These are phyloP conservation scores for Oscarella lobularis DNA, from an alignment of 37 sponge, comb jelly and placozoan genomes.

Conservation along the genomic window DNA sequence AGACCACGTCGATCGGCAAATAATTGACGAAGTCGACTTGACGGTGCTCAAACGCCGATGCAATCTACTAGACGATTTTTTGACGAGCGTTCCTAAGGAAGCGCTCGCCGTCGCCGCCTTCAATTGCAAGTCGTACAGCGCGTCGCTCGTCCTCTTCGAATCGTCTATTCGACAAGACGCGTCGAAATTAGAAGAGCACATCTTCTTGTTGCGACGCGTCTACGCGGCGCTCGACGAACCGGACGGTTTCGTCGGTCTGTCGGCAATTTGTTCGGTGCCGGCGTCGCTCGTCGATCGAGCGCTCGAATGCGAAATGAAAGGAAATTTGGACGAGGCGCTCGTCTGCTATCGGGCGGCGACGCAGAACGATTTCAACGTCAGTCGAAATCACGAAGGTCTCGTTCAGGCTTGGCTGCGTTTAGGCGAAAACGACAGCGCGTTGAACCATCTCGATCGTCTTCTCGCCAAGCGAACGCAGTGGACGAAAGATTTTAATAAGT, in stretches of 20 bases:
- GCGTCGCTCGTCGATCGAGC: constrained; percentile 41
- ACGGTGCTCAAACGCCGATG: background rate
- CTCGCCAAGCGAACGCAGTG: constrained; percentile 41
- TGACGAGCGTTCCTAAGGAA: constrained; percentile 48
- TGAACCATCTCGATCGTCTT: constrained; percentile 47
- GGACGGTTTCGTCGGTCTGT: constrained; percentile 59
- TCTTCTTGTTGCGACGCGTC: constrained; percentile 19
- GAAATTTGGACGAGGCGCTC: constrained; percentile 55
- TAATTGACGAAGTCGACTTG: background rate
- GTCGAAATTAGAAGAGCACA: background rate
- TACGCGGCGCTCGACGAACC: constrained; percentile 60
- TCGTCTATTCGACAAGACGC: background rate
- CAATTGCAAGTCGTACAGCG: constrained; percentile 58
- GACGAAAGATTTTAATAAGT: constrained; percentile 37
- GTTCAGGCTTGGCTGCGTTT: background rate
- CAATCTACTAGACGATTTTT: background rate
- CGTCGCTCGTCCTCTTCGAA: constrained; percentile 45
- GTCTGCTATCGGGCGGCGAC: constrained; percentile 41
- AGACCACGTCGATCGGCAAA: background rate
- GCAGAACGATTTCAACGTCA: constrained; percentile 20
- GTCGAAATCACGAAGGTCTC: constrained; percentile 30
- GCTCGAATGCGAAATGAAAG: constrained; percentile 41
- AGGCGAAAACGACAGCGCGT: background rate
- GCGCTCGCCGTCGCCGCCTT: constrained; percentile 57
- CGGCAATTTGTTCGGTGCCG: constrained; percentile 20